phyloP scores from a whole-genome alignment of 2,888 invertebrate genomes.

The Ornithoptera alexandrae region DNA sequence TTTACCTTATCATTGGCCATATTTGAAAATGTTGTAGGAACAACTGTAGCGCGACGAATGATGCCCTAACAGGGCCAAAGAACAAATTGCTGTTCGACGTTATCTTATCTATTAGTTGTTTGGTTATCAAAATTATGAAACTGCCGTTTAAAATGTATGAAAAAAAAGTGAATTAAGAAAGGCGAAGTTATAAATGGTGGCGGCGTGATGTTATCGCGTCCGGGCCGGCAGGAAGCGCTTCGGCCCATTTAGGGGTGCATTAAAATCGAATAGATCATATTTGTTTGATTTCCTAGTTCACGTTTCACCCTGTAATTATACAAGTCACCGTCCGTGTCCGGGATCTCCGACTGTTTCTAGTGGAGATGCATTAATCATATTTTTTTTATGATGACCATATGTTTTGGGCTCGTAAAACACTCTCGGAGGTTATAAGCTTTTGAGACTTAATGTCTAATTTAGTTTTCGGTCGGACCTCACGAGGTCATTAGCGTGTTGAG shows the following conservation, averaged over 20 bases:
- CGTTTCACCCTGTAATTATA: constrained; percentile 79
- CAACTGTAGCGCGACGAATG: constrained; percentile 40
- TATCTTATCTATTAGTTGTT: constrained; percentile 68
- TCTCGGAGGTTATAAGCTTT: constrained; percentile 69
- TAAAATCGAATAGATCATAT: constrained; percentile 81
- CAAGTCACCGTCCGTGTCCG: constrained; percentile 74
- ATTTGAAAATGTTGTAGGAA: constrained; percentile 40
- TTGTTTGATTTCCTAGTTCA: constrained; percentile 81
- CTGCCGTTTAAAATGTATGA: constrained; percentile 55
- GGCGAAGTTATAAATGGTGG: constrained; percentile 69
- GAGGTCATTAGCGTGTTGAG: constrained; percentile 68
- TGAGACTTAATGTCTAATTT: constrained; percentile 72
- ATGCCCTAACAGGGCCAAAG: constrained; percentile 44
- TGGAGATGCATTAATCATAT: constrained; percentile 76
- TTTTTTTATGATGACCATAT: constrained; percentile 77
- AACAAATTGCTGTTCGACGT: constrained; percentile 57
- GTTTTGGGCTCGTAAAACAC: constrained; percentile 74
- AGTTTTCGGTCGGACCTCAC: constrained; percentile 63
- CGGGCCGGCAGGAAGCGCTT: constrained; percentile 75
- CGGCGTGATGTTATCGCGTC: constrained; percentile 40
- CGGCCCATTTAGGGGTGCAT: constrained; percentile 80
- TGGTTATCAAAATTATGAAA: constrained; percentile 63
- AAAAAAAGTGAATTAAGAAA: constrained; percentile 56
- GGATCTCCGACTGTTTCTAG: constrained; percentile 71
- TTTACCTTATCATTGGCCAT: constrained; percentile 34